A percentile compares a stretch with the other conserved stretches of the same genome.
phyloP scores from a whole-genome alignment of 2,888 invertebrate genomes.

The Spodoptera littoralis region DNA sequence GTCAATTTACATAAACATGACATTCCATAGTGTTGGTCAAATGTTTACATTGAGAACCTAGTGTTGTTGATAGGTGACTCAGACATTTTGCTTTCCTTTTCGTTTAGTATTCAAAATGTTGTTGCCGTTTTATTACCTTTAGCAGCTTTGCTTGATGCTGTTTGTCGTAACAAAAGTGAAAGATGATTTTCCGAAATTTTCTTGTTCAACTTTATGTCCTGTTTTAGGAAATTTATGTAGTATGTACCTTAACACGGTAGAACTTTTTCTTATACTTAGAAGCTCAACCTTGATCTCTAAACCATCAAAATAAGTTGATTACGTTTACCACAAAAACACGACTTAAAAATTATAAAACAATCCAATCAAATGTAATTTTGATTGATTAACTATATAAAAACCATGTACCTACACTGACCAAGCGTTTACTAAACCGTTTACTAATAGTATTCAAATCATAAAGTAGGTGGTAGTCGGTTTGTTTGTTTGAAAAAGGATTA shows the following conservation, averaged over 20 bases:
- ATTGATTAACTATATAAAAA: neutral
- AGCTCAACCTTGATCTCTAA: too few species aligned
- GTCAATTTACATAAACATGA: constrained; percentile 74
- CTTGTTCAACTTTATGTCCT: too few species aligned
- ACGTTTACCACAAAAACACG: too few species aligned
- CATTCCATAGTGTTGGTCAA: constrained; percentile 68
- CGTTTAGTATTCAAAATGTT: constrained; percentile 65
- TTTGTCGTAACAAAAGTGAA: constrained; percentile 25
- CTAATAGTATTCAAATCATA: constrained; percentile 8
- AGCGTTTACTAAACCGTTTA: neutral
- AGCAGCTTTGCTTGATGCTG: constrained; percentile 21
- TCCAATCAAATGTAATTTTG: neutral
- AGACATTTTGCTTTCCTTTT: constrained; percentile 69
- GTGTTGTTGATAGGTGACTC: constrained; percentile 58
- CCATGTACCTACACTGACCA: neutral
- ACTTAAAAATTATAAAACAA: too few species aligned
- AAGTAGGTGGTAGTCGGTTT: constrained; percentile 20
- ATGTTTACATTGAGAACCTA: constrained; percentile 62
- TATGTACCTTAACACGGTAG: too few species aligned
- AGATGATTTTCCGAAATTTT: constrained; percentile 3
- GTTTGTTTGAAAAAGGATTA: constrained; percentile 31
- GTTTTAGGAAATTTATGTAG: too few species aligned
- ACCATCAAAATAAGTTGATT: too few species aligned
- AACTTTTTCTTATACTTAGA: too few species aligned
- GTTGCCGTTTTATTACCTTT: constrained; percentile 43